Evolutionary conservation across 2,797 vertebrate species (phyloP), one percentile per base, ranked within the genome.

Genomic region (Sebastes wilsoni): DNA sequence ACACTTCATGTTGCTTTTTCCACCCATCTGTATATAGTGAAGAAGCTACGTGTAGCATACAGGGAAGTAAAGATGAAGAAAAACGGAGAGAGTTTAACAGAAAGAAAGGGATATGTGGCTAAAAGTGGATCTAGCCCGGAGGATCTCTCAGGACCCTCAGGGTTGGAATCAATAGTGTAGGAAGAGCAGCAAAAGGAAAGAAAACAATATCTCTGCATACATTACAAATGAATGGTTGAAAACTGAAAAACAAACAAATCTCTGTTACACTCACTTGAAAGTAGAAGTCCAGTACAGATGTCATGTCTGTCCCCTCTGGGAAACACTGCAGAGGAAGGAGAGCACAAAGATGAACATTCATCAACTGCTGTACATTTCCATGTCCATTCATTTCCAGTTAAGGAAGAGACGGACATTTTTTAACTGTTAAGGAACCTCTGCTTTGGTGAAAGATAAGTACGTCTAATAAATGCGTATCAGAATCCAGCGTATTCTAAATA

Each of bases 251-350:
- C 8, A 23, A 55, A 46, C 6, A 20, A 49, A 64, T 7, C 3
- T 5, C 4, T 22, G 59, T 22, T 76, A 11, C 20, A 91, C 93
- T 95, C 93, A 99, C 98, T 96, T 99, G 98, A 92, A 99, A 99
- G 93, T 99, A 99, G 89, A 99, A 97, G 94, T 99, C 99, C 91
- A 99, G 91, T 71, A 98, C 96, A 86, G 97, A 96, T 72, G 97
- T 98, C 98, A 99, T 99, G 92, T 99, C 98, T 3, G 97, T 98
- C 34, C 98, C 97, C 89, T 99, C 98, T 55, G 99, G 99, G 93
- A 99, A 99, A 96, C 99, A 99, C 99, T 99, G 83, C 30, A 88
- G 56, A 89, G 23, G 54, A 49, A 96, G 90, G 96, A 96, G 81
- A 97, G 64, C 25, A 54, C 25, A 59, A 14, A 66, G 2, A 58